phyloP scores from a whole-genome alignment of 2,888 invertebrate genomes.

The Hirudinaria manillensis region DNA sequence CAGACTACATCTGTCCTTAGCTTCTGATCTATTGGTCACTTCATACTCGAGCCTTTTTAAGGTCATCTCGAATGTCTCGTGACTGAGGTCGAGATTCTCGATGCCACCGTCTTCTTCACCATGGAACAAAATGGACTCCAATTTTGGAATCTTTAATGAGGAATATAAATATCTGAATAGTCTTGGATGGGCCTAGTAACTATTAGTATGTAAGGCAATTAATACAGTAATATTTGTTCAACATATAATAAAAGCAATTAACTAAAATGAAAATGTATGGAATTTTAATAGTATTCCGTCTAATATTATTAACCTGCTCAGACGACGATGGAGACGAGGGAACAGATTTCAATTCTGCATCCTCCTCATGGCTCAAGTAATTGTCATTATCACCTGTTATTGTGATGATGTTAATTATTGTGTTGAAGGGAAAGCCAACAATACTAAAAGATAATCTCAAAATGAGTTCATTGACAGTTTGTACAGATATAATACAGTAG shows the following conservation, averaged over 20 bases:
- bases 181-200: too few species aligned
- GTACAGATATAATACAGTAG: too few species aligned
- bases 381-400: conserved; percentile 3
- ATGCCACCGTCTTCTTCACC: background rate
- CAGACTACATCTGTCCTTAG: conserved; percentile 21
- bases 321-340: conserved; percentile 10
- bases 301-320: background rate
- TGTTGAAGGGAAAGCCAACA: background rate
- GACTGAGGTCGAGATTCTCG: background rate
- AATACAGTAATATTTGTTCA: too few species aligned
- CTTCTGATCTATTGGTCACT: conserved; percentile 11
- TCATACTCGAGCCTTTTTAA: conserved; percentile 27
- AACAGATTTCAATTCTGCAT: conserved; percentile 16
- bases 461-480: too few species aligned
- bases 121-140: conserved; percentile 4
- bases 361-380: conserved; percentile 6
- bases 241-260: too few species aligned
- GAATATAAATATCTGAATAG: too few species aligned
- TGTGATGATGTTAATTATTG: background rate
- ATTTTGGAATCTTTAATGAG: background rate
- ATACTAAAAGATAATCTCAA: too few species aligned
- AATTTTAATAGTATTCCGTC: too few species aligned
- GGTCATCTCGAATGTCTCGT: conserved; percentile 31
- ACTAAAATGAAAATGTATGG: too few species aligned
- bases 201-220: too few species aligned